Percentiles rank a stretch among this genome's conserved stretches.
Conservation (phyloP, 2,888 invertebrate species). For the Corythucha ciliata region DNA sequence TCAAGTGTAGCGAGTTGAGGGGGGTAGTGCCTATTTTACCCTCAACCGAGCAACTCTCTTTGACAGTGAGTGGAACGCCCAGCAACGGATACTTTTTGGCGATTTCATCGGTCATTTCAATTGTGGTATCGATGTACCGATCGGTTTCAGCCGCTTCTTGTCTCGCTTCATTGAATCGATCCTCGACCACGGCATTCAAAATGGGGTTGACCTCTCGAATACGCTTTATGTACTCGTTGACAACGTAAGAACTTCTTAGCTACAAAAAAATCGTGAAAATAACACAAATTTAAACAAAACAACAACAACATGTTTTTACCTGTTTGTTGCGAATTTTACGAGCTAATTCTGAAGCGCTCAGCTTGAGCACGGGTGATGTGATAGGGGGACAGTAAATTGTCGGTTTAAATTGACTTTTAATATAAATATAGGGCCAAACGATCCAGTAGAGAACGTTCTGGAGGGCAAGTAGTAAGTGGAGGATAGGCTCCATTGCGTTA, state of each 20-base stretch:
- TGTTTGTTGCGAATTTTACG: too few species aligned
- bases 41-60: conserved; percentile 75
- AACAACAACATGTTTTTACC: too few species aligned
- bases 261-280: conserved; percentile 42
- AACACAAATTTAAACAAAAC: too few species aligned
- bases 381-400: too few species aligned
- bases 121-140: conserved; percentile 42
- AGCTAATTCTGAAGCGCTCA: too few species aligned
- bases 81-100: conserved; percentile 67
- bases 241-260: conserved; percentile 63
- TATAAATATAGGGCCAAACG: too few species aligned
- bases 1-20: not conserved
- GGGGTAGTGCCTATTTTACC: conserved; percentile 41
- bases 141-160: conserved; percentile 71
- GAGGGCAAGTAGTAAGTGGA: too few species aligned
- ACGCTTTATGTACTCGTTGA: conserved; percentile 68
- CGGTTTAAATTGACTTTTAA: too few species aligned
- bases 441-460: too few species aligned
- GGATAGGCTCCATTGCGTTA: too few species aligned
- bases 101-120: conserved; percentile 10
- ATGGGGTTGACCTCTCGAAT: conserved; percentile 71
- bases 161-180: conserved; percentile 68
- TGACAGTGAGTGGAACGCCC: conserved; percentile 87
- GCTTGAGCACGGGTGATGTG: too few species aligned
- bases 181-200: conserved; percentile 74